Evolutionary conservation across 2,113 vertebrate species (phyloP).

Genomic region (Tyrannus savana): DNA sequence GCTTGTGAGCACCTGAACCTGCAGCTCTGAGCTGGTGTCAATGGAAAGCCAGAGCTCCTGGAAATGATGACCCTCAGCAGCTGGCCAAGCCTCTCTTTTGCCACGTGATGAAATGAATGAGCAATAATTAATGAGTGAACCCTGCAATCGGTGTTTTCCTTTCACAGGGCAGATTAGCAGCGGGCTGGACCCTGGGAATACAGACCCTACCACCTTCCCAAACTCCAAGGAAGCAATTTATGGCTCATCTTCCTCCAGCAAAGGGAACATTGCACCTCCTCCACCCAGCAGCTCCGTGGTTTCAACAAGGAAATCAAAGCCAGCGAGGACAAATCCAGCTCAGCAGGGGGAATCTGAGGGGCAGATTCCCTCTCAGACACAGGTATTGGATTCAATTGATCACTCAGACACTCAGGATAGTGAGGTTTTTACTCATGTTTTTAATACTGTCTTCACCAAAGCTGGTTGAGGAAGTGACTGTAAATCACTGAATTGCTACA

Average conservation of each 20-base stretch:
- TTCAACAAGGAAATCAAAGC: neutral
- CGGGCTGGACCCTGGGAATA: neutral
- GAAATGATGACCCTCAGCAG: neutral
- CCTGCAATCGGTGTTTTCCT: neutral
- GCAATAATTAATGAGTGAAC: neutral
- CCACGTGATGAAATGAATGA: neutral
- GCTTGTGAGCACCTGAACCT: neutral
- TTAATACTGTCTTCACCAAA: neutral
- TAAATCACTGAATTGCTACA: neutral
- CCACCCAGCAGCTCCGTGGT: constrained; percentile 35
- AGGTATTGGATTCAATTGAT: constrained; percentile 21
- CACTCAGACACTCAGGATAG: neutral
- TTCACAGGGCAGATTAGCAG: neutral
- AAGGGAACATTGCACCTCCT: constrained; percentile 1
- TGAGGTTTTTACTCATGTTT: neutral
- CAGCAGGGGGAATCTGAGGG: neutral
- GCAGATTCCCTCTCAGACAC: neutral
- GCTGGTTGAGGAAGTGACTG: neutral
- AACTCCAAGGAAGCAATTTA: neutral
- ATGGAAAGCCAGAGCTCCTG: neutral
- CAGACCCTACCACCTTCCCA: neutral
- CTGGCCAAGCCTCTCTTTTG: neutral
- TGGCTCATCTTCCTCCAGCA: neutral
- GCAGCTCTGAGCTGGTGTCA: neutral
- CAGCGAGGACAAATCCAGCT: neutral